phyloP scores from a whole-genome alignment of 2,797 vertebrate genomes.

The Buphagus erythrorhynchus region DNA sequence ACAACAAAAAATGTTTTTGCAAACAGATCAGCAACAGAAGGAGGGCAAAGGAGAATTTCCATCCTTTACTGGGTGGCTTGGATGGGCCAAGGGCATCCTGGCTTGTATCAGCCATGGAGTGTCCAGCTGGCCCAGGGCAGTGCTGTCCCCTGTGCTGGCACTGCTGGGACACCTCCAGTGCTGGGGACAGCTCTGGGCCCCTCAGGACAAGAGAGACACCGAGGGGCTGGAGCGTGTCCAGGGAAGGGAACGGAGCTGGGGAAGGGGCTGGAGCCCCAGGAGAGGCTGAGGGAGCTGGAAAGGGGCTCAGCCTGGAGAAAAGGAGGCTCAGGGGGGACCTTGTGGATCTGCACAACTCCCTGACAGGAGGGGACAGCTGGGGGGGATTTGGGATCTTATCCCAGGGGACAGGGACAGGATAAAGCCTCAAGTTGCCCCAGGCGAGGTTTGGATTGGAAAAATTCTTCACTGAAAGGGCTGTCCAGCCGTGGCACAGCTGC shows the following conservation, averaged over 20 bases:
- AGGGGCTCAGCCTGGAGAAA: no score
- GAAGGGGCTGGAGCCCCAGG: neutral
- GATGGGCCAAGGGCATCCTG: neutral
- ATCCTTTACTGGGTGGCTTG: neutral
- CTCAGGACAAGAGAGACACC: neutral
- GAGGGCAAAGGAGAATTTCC: neutral
- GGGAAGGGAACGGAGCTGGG: neutral
- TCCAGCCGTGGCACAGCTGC: no score
- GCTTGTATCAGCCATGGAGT: accelerated
- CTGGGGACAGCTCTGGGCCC: neutral
- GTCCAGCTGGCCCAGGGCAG: neutral
- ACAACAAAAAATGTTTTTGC: neutral
- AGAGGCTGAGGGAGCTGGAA: neutral
- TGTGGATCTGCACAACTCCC: neutral
- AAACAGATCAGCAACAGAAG: neutral
- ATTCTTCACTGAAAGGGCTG: accelerated
- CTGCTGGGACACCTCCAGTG: neutral
- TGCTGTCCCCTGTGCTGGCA: neutral
- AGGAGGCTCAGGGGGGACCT: neutral
- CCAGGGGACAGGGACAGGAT: neutral
- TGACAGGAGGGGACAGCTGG: neutral
- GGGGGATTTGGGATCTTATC: accelerated
- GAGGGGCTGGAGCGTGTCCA: neutral
- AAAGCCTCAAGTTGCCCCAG: accelerated
- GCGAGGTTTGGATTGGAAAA: accelerated